phyloP scores from a whole-genome alignment of 35 echinoderm and acorn worm genomes.

The Eucidaris tribuloides region DNA sequence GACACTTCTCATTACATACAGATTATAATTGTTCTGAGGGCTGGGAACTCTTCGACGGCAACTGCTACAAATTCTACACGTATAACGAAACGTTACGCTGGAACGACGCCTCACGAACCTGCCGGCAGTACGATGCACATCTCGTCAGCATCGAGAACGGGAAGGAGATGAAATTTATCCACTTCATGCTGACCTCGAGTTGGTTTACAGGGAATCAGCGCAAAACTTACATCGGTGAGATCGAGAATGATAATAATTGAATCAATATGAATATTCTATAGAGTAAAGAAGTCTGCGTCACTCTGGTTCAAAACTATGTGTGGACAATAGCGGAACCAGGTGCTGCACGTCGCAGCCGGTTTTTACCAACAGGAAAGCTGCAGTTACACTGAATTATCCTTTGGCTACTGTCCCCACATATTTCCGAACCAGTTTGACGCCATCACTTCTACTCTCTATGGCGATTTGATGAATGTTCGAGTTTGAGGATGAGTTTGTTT shows the following conservation, averaged over 20 bases:
- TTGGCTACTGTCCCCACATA: no score
- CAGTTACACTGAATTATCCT: no score
- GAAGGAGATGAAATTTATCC: conserved; percentile 75
- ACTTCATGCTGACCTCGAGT: conserved; percentile 60
- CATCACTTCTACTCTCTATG: no score
- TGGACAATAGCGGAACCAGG: no score
- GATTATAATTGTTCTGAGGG: conserved; percentile 34
- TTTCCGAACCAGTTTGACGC: no score
- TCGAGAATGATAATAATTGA: not conserved
- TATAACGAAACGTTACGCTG: conserved; percentile 33
- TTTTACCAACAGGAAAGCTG: no score
- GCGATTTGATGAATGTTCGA: not conserved
- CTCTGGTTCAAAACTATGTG: no score
- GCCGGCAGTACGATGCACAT: conserved; percentile 24
- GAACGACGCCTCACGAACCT: conserved; percentile 59
- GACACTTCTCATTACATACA: no score
- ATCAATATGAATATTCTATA: not conserved
- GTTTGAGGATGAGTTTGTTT: not conserved
- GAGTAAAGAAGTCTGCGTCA: no score
- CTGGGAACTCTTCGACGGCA: conserved; percentile 25
- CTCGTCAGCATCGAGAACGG: conserved; percentile 62
- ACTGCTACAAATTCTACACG: conserved; percentile 47
- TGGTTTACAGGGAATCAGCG: conserved; percentile 50
- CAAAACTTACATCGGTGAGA: conserved; percentile 71
- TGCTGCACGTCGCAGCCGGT: no score